Percentiles rank a stretch among this genome's conserved stretches.
phyloP scores from a whole-genome alignment of 2,797 vertebrate species.

The Anguilla obscura region DNA sequence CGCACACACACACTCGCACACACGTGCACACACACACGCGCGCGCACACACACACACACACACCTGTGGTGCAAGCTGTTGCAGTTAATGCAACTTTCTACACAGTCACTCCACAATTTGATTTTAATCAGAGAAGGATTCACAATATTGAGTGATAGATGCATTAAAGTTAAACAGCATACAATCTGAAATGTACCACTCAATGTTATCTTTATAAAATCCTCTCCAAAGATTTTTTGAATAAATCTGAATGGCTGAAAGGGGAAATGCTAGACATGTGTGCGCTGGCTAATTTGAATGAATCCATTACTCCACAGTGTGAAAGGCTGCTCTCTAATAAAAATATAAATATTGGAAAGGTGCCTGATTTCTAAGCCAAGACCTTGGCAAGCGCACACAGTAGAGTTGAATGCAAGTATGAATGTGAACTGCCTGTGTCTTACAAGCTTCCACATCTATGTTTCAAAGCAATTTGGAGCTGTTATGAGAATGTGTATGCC shows the following conservation, averaged over 20 bases:
- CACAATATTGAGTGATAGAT: neutral
- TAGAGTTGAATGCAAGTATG: neutral
- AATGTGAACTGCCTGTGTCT: neutral
- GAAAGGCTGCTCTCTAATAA: neutral
- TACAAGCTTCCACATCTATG: neutral
- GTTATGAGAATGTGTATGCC: neutral
- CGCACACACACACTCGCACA: neutral
- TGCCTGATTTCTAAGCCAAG: neutral
- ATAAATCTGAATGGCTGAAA: neutral
- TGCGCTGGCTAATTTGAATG: neutral
- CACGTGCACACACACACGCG: neutral
- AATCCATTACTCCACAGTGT: neutral
- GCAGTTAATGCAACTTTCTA: neutral
- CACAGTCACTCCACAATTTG: neutral
- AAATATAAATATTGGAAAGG: neutral
- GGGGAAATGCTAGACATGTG: neutral
- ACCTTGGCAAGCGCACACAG: neutral
- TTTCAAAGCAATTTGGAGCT: neutral
- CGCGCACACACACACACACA: neutral
- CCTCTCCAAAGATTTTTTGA: neutral
- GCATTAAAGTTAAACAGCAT: too few species aligned
- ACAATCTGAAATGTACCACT: neutral
- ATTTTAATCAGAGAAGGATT: neutral
- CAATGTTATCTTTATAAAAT: neutral
- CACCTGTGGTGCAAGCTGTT: neutral